These are phyloP conservation scores for Gadus macrocephalus DNA, from an alignment of 2,113 vertebrate genomes.

Conservation along the genomic window DNA sequence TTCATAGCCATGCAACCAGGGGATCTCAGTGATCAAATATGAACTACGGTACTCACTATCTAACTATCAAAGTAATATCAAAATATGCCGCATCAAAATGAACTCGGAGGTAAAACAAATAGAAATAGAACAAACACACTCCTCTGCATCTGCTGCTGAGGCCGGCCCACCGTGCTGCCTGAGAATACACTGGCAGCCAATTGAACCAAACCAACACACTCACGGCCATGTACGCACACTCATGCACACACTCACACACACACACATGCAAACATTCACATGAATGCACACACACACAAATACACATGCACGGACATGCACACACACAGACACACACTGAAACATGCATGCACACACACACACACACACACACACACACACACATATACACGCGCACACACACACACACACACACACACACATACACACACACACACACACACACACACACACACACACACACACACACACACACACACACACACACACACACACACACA, in stretches of 20 bases:
- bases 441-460: constrained; percentile 18
- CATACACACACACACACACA: neutral
- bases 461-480: constrained; percentile 6
- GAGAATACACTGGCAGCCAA: constrained; percentile 30
- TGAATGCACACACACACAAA: constrained; percentile 18
- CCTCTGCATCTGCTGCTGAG: too few relatives aligned
- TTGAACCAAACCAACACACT: neutral
- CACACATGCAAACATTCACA: constrained; percentile 8
- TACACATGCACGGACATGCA: neutral
- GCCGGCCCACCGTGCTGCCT: constrained; percentile 5
- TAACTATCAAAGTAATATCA: too few relatives aligned
- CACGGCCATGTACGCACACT: neutral
- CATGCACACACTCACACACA: constrained; percentile 8
- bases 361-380: constrained; percentile 18
- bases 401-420: too few relatives aligned
- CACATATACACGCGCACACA: constrained; percentile 3
- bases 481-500: constrained; percentile 19
- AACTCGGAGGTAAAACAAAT: too few relatives aligned
- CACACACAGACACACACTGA: too few relatives aligned
- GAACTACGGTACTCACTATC: too few relatives aligned
- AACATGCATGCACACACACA: neutral
- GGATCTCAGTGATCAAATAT: too few relatives aligned
- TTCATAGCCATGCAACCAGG: too few relatives aligned
- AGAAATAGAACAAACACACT: too few relatives aligned
- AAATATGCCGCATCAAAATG: too few relatives aligned